Percentiles rank a stretch among this genome's conserved stretches.
Evolutionary conservation across 1,140 invertebrate species (phyloP).

Genomic region (Zaprionus kolodkinae): DNA sequence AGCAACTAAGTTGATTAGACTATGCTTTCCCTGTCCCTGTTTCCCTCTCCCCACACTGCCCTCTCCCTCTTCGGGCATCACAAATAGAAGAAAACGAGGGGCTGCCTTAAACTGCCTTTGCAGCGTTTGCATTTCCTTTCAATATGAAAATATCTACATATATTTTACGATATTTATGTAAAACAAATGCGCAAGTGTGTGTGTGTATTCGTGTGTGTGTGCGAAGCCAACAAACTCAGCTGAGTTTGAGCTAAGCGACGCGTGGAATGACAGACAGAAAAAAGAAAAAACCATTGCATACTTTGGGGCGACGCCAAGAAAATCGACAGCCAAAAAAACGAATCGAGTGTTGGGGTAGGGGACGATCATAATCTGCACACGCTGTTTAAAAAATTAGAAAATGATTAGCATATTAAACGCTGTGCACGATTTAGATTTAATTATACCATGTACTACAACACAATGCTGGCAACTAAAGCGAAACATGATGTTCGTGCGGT

Average conservation of each 20-base stretch:
- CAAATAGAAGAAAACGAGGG: background rate
- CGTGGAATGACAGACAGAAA: background rate
- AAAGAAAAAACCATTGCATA: slow-evolving; percentile 14
- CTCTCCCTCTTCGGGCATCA: background rate
- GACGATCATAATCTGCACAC: background rate
- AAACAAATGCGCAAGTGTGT: background rate
- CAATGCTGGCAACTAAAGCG: background rate
- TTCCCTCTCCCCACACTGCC: no score
- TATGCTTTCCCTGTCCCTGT: background rate
- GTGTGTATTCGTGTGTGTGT: background rate
- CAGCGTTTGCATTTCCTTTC: slow-evolving; percentile 71
- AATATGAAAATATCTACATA: slow-evolving; percentile 60
- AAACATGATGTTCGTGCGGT: background rate
- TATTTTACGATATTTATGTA: background rate
- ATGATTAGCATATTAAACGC: slow-evolving; percentile 7
- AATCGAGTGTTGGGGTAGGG: background rate
- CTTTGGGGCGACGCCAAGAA: background rate
- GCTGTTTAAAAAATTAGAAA: background rate
- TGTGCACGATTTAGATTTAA: slow-evolving; percentile 25
- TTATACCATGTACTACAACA: background rate
- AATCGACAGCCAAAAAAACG: background rate
- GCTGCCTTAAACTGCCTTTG: slow-evolving; percentile 18
- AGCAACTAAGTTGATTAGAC: background rate
- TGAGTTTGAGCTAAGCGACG: no score
- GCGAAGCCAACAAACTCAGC: background rate